Percentiles rank a stretch among this genome's conserved stretches.
Evolutionary conservation across 1,140 invertebrate genomes (phyloP).

Genomic region (Drosophila repleta): DNA sequence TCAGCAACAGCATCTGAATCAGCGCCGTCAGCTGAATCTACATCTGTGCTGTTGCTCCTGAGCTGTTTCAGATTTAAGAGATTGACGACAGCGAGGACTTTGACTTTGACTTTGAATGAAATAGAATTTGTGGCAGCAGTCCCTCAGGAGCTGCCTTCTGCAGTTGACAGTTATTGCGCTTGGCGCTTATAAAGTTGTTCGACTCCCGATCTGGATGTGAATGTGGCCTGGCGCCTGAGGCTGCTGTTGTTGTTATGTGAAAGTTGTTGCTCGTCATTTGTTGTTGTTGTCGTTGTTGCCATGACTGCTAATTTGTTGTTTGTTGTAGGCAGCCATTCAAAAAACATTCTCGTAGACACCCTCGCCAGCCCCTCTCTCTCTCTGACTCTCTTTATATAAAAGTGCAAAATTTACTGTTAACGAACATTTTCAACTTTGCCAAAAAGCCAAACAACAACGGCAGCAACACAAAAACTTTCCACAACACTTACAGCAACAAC

Average conservation of each 20-base stretch:
- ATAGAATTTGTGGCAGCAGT: slow-evolving; percentile 56
- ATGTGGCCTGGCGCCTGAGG: slow-evolving; percentile 32
- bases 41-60: slow-evolving; percentile 42
- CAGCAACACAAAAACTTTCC: slow-evolving; percentile 80
- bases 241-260: slow-evolving; percentile 16
- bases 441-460: slow-evolving; percentile 81
- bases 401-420: slow-evolving; percentile 81
- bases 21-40: slow-evolving; percentile 34
- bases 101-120: slow-evolving; percentile 41
- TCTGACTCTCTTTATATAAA: slow-evolving; percentile 20
- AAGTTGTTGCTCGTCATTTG: slow-evolving; percentile 32
- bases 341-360: slow-evolving; percentile 50
- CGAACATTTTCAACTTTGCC: slow-evolving; percentile 79
- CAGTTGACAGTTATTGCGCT: slow-evolving; percentile 64
- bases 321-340: slow-evolving; percentile 76
- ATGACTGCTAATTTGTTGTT: slow-evolving; percentile 80
- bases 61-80: slow-evolving; percentile 54
- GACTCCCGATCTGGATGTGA: slow-evolving; percentile 3
- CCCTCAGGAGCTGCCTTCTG: slow-evolving; percentile 19
- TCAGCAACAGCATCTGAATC: slow-evolving; percentile 44
- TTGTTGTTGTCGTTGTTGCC: slow-evolving; percentile 63
- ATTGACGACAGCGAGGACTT: slow-evolving; percentile 59
- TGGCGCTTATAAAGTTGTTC: slow-evolving; percentile 74
- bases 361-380: not conserved
- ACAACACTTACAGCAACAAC: slow-evolving; percentile 77